These are phyloP conservation scores for Eristalis intricaria DNA, from an alignment of 2,888 invertebrate genomes.

Conservation along the genomic window DNA sequence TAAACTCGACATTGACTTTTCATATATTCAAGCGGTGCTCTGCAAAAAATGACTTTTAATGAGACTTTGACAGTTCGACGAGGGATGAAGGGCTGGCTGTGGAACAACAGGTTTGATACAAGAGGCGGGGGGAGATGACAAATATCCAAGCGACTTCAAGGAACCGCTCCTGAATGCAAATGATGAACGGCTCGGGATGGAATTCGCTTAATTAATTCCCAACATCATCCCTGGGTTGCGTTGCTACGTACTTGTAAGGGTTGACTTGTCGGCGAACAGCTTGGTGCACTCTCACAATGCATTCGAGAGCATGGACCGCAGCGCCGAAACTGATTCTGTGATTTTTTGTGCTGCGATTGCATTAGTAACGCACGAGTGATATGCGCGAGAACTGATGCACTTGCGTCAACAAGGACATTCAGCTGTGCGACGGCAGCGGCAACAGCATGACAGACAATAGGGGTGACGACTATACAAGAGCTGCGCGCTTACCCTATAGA, in stretches of 20 bases:
- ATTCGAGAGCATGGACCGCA: conserved; percentile 16
- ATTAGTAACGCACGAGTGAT: conserved; percentile 66
- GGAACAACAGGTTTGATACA: conserved; percentile 45
- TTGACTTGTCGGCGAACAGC: conserved; percentile 27
- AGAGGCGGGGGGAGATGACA: background rate
- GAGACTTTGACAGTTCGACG: conserved; percentile 13
- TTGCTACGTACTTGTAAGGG: conserved; percentile 55
- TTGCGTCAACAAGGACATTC: conserved; percentile 65
- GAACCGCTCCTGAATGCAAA: conserved; percentile 29
- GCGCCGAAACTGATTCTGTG: conserved; percentile 28
- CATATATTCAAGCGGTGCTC: conserved; percentile 55
- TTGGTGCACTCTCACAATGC: conserved; percentile 61
- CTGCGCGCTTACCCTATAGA: conserved; percentile 60
- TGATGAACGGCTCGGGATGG: conserved; percentile 26
- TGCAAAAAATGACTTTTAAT: conserved; percentile 40
- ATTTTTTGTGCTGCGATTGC: conserved; percentile 47
- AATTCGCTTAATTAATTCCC: conserved; percentile 53
- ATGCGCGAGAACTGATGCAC: conserved; percentile 68
- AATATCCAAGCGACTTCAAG: background rate
- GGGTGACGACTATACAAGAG: conserved; percentile 42
- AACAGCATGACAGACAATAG: background rate
- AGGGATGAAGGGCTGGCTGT: conserved; percentile 15
- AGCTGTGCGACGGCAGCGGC: background rate
- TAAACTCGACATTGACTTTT: conserved; percentile 42
- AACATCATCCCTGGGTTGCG: background rate